Evolutionary conservation across 2,113 vertebrate species (phyloP).

Genomic region (Clupea harengus): DNA sequence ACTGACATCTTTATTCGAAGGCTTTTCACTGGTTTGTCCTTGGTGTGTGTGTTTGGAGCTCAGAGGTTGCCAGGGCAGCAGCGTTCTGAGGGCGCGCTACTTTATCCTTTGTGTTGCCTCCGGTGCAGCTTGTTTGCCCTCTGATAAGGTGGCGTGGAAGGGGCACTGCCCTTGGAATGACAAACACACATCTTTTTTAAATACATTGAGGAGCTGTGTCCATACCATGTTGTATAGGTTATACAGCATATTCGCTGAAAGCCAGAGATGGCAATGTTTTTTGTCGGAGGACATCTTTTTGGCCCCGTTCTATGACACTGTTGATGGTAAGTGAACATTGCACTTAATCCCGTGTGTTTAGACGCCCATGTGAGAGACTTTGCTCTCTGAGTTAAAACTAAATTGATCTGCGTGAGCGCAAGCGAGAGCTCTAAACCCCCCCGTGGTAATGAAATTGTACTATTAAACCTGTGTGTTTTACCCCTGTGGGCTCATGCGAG

Average conservation of each 20-base stretch:
- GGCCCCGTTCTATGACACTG: neutral
- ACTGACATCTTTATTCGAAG: neutral
- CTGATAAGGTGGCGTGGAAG: slow-evolving; percentile 31
- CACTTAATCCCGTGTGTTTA: slow-evolving; percentile 11
- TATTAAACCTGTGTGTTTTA: slow-evolving; percentile 60
- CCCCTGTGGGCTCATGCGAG: slow-evolving; percentile 40
- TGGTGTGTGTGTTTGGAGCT: neutral
- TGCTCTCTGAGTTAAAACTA: slow-evolving; percentile 36
- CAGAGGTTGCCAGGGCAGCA: neutral
- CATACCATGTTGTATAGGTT: neutral
- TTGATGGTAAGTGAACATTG: neutral
- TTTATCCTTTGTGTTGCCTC: neutral
- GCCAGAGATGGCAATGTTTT: neutral
- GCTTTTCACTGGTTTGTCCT: slow-evolving; percentile 17
- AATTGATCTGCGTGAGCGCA: slow-evolving; percentile 42
- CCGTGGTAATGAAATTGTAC: slow-evolving; percentile 67
- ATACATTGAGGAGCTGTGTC: neutral
- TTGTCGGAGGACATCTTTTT: neutral
- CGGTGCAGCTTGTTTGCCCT: slow-evolving; percentile 18
- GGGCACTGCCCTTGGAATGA: slow-evolving; percentile 32
- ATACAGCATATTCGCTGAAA: neutral
- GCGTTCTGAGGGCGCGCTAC: neutral
- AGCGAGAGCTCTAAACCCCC: slow-evolving; percentile 46
- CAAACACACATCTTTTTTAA: slow-evolving; percentile 26
- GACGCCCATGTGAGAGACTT: slow-evolving; percentile 15